Percentiles rank a stretch among this genome's conserved stretches.
Evolutionary conservation across 2,113 vertebrate genomes (phyloP).

Genomic region (Marmota monax): DNA sequence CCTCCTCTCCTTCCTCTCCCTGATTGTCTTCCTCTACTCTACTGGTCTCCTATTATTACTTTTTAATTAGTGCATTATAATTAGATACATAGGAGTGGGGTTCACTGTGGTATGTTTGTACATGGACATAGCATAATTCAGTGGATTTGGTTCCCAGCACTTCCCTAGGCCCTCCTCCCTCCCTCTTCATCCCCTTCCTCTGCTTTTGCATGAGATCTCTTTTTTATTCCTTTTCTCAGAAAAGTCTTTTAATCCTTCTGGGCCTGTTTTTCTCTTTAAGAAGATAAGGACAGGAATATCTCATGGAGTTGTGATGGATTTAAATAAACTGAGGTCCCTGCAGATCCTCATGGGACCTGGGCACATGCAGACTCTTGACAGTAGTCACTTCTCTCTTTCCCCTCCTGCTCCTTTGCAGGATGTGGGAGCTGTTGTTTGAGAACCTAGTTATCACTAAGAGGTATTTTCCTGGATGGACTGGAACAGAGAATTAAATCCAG

Average conservation of each 20-base stretch:
- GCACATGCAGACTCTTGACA: neutral
- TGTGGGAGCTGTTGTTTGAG: neutral
- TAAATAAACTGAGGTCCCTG: neutral
- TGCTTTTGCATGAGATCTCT: no score
- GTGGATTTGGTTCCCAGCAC: no score
- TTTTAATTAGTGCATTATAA: no score
- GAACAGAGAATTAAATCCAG: neutral
- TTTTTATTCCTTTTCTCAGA: neutral
- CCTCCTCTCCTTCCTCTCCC: no score
- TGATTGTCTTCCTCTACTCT: no score
- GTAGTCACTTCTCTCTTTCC: neutral
- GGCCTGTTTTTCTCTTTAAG: neutral
- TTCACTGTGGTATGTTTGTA: no score
- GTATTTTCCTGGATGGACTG: neutral
- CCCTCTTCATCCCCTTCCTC: no score
- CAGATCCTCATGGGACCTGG: neutral
- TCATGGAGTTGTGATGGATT: neutral
- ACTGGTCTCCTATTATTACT: no score
- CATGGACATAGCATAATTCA: no score
- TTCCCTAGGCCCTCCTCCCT: no score
- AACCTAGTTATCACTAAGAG: neutral
- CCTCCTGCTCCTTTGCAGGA: neutral
- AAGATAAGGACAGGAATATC: neutral
- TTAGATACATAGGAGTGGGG: no score
- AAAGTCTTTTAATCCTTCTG: neutral